Evolutionary conservation across 2,888 invertebrate genomes (phyloP).

Genomic region (Eledone cirrhosa): DNA sequence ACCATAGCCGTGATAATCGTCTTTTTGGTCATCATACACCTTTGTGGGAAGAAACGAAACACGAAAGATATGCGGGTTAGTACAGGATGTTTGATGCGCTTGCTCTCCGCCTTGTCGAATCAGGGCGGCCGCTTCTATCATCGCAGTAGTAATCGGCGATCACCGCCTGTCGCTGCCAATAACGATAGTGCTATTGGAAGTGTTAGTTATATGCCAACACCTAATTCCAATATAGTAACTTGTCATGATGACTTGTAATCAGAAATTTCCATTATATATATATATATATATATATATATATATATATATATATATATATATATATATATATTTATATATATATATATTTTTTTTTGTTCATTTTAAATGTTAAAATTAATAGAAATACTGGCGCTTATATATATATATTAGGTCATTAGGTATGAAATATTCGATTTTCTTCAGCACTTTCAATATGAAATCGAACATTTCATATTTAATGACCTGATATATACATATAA

Average conservation of each 20-base stretch:
- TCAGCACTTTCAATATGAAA: too few relatives aligned
- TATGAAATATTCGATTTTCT: too few relatives aligned
- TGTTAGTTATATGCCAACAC: conserved; percentile 4
- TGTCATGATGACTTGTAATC: background rate
- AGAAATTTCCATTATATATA: background rate
- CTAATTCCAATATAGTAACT: background rate
- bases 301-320: background rate
- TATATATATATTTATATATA: background rate
- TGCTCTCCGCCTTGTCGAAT: background rate
- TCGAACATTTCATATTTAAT: too few relatives aligned
- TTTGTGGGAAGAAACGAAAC: background rate
- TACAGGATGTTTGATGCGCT: background rate
- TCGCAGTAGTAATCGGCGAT: background rate
- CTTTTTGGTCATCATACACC: background rate
- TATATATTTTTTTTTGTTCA: too few relatives aligned
- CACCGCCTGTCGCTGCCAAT: background rate
- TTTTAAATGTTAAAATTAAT: too few relatives aligned
- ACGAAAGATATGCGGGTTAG: conserved; percentile 23
- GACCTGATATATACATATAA: too few relatives aligned
- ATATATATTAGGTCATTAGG: too few relatives aligned
- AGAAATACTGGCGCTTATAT: background rate
- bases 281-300: background rate
- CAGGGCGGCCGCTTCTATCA: conserved; percentile 1
- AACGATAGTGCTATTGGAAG: background rate
- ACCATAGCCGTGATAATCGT: background rate